These are phyloP conservation scores for Eurystomus glaucurus DNA, from an alignment of 2,797 vertebrate genomes.

Conservation along the genomic window DNA sequence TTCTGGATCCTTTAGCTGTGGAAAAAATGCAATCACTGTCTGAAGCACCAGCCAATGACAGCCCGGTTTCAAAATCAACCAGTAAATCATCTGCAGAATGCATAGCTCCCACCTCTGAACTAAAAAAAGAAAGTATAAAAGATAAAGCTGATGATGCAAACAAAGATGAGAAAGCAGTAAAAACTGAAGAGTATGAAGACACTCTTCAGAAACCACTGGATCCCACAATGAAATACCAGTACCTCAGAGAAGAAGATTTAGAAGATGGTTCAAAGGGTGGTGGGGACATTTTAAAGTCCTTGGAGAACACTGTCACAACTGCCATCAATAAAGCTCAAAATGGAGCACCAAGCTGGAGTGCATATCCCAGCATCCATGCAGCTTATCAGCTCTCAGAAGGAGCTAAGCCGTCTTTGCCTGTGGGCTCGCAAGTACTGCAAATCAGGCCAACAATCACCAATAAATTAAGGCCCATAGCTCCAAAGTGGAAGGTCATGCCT, in stretches of 20 bases:
- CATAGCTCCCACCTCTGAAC: slow-evolving; percentile 82
- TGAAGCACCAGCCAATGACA: slow-evolving; percentile 87
- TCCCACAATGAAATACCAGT: slow-evolving; percentile 94
- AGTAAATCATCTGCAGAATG: slow-evolving; percentile 88
- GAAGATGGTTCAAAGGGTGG: slow-evolving; percentile 95
- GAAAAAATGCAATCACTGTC: slow-evolving; percentile 97
- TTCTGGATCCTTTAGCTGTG: slow-evolving; percentile 94
- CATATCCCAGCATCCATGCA: slow-evolving; percentile 97
- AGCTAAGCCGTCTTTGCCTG: slow-evolving; percentile 89
- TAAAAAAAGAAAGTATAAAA: slow-evolving; percentile 88
- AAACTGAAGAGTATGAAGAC: slow-evolving; percentile 90
- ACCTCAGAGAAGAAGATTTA: slow-evolving; percentile 97
- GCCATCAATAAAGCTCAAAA: slow-evolving; percentile 99
- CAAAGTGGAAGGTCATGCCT: slow-evolving; percentile 91
- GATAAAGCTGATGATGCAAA: slow-evolving; percentile 82
- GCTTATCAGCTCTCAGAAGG: slow-evolving; percentile 97
- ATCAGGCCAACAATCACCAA: slow-evolving; percentile 93
- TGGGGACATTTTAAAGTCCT: slow-evolving; percentile 97
- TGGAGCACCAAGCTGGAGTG: slow-evolving; percentile 98
- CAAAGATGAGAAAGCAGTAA: slow-evolving; percentile 87
- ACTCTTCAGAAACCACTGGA: slow-evolving; percentile 90
- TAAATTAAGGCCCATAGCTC: slow-evolving; percentile 95
- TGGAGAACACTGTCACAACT: slow-evolving; percentile 98
- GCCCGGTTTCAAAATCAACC: slow-evolving; percentile 80
- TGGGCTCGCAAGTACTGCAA: slow-evolving; percentile 91